These are phyloP conservation scores for Scartelaos histophorus DNA, from an alignment of 2,113 vertebrate genomes.

Conservation along the genomic window DNA sequence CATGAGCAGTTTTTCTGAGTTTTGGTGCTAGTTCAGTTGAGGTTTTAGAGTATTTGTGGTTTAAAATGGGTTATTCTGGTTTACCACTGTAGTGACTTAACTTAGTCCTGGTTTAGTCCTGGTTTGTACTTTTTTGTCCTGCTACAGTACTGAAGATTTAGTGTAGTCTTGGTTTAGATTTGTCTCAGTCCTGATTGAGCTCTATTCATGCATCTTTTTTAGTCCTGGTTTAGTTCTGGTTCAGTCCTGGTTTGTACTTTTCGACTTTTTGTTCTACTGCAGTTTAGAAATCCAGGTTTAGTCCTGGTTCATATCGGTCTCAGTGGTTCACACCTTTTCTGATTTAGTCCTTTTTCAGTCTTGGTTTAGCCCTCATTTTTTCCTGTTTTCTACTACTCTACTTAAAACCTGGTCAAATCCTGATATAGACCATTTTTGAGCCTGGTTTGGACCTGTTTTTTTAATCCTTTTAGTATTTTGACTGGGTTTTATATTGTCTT, in stretches of 20 bases:
- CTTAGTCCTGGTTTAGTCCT: too few relatives aligned
- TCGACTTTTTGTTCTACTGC: too few relatives aligned
- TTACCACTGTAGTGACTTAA: too few relatives aligned
- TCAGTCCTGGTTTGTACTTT: too few relatives aligned
- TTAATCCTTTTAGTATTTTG: too few relatives aligned
- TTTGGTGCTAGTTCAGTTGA: neutral
- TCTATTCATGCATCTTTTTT: too few relatives aligned
- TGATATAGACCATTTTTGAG: neutral
- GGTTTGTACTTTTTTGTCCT: neutral
- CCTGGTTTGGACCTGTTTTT: neutral
- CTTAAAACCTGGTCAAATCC: neutral
- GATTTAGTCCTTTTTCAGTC: too few relatives aligned
- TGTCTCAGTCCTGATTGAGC: too few relatives aligned
- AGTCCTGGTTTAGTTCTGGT: neutral
- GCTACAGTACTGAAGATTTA: neutral
- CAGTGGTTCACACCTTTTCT: too few relatives aligned
- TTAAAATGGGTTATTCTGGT: too few relatives aligned
- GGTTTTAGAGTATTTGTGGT: neutral
- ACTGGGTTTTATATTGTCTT: neutral
- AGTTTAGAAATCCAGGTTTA: too few relatives aligned
- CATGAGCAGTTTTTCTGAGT: neutral
- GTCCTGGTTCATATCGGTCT: neutral
- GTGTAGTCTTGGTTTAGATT: neutral
- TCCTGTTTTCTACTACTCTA: neutral
- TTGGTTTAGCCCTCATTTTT: neutral